These are phyloP conservation scores for Drosophila nigrodunni DNA, from an alignment of 1,140 invertebrate species.

Conservation along the genomic window DNA sequence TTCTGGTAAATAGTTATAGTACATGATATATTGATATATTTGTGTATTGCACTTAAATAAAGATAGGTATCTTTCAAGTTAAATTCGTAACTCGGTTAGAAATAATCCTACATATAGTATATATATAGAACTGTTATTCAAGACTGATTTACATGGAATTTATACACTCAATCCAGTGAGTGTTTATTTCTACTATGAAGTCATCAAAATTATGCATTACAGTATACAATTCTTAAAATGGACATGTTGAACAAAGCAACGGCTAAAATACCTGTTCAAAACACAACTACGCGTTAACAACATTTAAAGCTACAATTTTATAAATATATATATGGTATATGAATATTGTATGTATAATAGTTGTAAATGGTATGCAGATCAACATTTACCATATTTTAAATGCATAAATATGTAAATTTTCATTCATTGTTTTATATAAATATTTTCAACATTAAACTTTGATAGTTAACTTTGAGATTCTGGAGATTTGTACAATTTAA, in stretches of 20 bases:
- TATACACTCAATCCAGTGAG: background rate
- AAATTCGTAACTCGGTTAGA: conserved; percentile 22
- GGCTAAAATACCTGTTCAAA: conserved; percentile 54
- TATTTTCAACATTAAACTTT: conserved; percentile 48
- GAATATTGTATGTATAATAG: conserved; percentile 41
- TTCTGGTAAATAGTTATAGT: background rate
- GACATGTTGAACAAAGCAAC: conserved; percentile 69
- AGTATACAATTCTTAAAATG: conserved; percentile 47
- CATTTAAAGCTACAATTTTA: conserved; percentile 62
- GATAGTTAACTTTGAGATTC: conserved; percentile 75
- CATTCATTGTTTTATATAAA: conserved; percentile 40
- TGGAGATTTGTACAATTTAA: conserved; percentile 66
- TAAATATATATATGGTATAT: conserved; percentile 42
- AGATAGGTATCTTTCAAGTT: conserved; percentile 7
- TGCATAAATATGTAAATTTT: conserved; percentile 46
- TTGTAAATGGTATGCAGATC: conserved; percentile 24
- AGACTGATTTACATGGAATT: background rate
- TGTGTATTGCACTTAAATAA: conserved; percentile 42
- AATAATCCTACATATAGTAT: conserved; percentile 8
- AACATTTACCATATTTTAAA: conserved; percentile 38
- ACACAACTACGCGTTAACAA: conserved; percentile 63
- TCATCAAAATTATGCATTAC: conserved; percentile 3
- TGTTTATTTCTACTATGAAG: background rate
- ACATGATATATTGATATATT: background rate
- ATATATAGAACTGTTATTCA: conserved; percentile 12